Percentiles rank a stretch among this genome's conserved stretches.
phyloP scores from a whole-genome alignment of 2,113 vertebrate genomes.

The Pheucticus melanocephalus region DNA sequence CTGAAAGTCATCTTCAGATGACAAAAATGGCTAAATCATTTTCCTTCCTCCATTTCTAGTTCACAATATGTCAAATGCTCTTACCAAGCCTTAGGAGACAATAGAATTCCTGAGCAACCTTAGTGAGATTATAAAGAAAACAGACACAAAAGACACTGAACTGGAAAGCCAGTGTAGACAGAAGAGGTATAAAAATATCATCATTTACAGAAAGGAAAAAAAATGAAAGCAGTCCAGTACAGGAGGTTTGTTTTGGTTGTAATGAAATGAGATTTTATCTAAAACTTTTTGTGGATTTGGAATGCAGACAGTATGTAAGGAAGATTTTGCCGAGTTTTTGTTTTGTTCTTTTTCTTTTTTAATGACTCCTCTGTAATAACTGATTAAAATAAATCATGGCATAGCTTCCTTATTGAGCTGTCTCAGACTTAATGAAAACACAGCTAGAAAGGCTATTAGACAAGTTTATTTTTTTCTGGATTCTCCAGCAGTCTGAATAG shows the following conservation, averaged over 20 bases:
- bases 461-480: not conserved
- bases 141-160: not conserved
- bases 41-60: not conserved
- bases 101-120: not conserved
- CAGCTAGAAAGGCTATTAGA: not conserved
- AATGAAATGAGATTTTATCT: constrained; percentile 41
- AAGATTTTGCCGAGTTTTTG: not conserved
- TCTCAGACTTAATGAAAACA: constrained; percentile 33
- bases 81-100: not conserved
- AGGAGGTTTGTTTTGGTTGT: constrained; percentile 23
- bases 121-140: not conserved
- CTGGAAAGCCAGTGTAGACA: not conserved
- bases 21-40: not conserved
- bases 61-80: not conserved
- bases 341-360: not conserved
- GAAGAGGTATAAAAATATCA: not conserved
- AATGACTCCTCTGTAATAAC: constrained; percentile 17
- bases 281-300: constrained; percentile 36
- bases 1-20: not conserved
- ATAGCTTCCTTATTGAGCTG: constrained; percentile 9
- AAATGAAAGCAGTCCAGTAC: not conserved
- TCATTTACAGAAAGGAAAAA: not conserved
- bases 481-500: not conserved
- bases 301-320: not conserved
- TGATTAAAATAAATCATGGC: constrained; percentile 42